These are phyloP conservation scores for Spicauda simplicius DNA, from an alignment of 2,888 invertebrate genomes.

Conservation along the genomic window DNA sequence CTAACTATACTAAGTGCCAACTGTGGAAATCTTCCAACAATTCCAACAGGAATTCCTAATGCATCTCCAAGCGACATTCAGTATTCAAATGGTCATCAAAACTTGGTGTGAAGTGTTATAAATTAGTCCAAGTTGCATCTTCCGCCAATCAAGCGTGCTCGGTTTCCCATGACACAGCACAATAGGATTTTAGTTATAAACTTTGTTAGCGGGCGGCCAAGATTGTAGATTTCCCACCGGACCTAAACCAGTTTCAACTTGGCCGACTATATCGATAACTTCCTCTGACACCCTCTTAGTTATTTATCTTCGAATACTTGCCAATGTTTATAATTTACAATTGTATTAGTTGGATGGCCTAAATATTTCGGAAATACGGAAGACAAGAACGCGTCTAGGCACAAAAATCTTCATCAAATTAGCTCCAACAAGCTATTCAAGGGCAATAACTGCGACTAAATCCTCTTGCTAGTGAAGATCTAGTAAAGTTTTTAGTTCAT, in stretches of 20 bases:
- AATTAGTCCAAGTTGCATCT: slow-evolving; percentile 40
- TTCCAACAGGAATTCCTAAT: not conserved
- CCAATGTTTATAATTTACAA: slow-evolving; percentile 39
- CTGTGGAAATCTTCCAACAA: not conserved
- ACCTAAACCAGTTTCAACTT: slow-evolving; percentile 78
- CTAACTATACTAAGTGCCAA: too few relatives aligned
- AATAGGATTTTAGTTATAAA: slow-evolving; percentile 82
- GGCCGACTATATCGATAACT: slow-evolving; percentile 78
- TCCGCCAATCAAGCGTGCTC: slow-evolving; percentile 68
- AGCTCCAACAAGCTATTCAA: too few relatives aligned
- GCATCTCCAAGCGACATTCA: not conserved
- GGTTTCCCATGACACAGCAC: slow-evolving; percentile 69
- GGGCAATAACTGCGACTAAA: too few relatives aligned
- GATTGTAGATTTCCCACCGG: slow-evolving; percentile 82
- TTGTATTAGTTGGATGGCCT: too few relatives aligned
- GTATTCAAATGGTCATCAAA: slow-evolving; percentile 32
- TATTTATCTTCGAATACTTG: slow-evolving; percentile 58
- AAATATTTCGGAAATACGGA: too few relatives aligned
- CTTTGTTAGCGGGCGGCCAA: slow-evolving; percentile 81
- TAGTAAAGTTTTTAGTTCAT: too few relatives aligned
- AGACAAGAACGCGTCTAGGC: too few relatives aligned
- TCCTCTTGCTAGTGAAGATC: too few relatives aligned
- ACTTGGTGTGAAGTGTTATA: slow-evolving; percentile 30
- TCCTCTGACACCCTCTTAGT: slow-evolving; percentile 64
- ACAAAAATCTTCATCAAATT: too few relatives aligned